These are phyloP conservation scores for Seladonia tumulorum DNA, from an alignment of 2,888 invertebrate species.

Conservation along the genomic window DNA sequence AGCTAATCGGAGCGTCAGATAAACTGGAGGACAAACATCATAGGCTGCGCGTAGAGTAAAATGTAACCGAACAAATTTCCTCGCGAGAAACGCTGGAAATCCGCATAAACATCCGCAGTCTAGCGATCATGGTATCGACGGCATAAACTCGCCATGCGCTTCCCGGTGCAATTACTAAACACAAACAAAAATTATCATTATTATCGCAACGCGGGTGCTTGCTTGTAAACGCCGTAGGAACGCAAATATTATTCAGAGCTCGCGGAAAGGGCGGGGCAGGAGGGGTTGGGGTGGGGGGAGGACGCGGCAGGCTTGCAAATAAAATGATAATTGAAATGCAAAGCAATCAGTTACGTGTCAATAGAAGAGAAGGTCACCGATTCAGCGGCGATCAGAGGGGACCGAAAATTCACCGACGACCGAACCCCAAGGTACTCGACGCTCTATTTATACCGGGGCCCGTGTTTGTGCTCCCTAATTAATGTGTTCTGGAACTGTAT, in stretches of 20 bases:
- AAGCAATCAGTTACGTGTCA: conserved; percentile 5
- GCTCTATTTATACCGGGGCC: not conserved
- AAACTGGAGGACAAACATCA: too few relatives aligned
- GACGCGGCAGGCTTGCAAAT: not conserved
- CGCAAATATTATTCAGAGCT: not conserved
- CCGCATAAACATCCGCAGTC: not conserved
- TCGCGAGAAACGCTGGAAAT: too few relatives aligned
- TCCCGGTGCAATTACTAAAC: not conserved
- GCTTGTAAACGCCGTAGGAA: not conserved
- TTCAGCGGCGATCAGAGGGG: not conserved
- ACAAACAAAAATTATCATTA: conserved; percentile 11
- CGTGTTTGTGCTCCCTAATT: conserved; percentile 1
- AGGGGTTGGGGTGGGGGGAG: too few relatives aligned
- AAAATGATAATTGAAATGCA: conserved; percentile 8
- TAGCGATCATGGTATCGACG: not conserved
- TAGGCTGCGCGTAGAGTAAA: too few relatives aligned
- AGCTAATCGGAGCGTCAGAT: too few relatives aligned
- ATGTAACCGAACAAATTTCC: too few relatives aligned
- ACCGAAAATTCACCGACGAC: conserved; percentile 5
- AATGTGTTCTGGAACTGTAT: conserved; percentile 3
- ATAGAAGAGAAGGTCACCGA: not conserved
- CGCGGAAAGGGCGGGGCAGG: not conserved
- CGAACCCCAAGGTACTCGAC: not conserved
- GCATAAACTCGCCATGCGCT: not conserved
- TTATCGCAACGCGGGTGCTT: not conserved